phyloP scores from a whole-genome alignment of 1,140 invertebrate genomes.

The Drosophila kanapiae region DNA sequence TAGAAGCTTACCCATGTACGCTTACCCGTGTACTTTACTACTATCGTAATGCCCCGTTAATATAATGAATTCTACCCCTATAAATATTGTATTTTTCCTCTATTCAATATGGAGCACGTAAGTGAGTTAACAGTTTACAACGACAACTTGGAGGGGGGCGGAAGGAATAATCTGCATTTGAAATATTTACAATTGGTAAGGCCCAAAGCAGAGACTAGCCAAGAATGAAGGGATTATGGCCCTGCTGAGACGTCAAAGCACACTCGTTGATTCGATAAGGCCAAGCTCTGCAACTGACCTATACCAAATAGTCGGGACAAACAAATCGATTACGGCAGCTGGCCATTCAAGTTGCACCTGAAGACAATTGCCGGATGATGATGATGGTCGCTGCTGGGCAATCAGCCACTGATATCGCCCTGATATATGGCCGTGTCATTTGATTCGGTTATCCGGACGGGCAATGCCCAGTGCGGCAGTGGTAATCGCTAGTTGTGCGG shows the following conservation, averaged over 20 bases:
- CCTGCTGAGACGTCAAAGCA: conserved; percentile 28
- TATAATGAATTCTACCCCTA: conserved; percentile 8
- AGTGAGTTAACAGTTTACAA: conserved; percentile 17
- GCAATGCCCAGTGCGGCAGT: conserved; percentile 3
- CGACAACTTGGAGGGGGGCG: not conserved
- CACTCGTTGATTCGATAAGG: conserved; percentile 32
- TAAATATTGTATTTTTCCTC: conserved; percentile 18
- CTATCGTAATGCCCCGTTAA: not conserved
- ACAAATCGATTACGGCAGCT: conserved; percentile 19
- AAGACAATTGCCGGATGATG: conserved; percentile 17
- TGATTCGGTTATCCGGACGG: conserved; percentile 30
- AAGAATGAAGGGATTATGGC: conserved; percentile 9
- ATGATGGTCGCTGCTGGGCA: conserved; percentile 12
- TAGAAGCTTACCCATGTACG: conserved; percentile 9
- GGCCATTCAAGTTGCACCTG: conserved; percentile 21
- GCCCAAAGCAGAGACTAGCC: conserved; percentile 1
- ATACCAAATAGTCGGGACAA: conserved; percentile 4
- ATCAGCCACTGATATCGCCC: conserved; percentile 18
- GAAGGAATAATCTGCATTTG: conserved; percentile 38
- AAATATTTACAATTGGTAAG: conserved; percentile 58
- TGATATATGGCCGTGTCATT: conserved; percentile 46
- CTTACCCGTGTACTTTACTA: no score
- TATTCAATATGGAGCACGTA: not conserved
- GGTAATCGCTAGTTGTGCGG: not conserved
- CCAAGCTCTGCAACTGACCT: conserved; percentile 36